Base-by-base conservation (phyloP, 2,888 invertebrate species). In the Lacanobia oleracea region DNA sequence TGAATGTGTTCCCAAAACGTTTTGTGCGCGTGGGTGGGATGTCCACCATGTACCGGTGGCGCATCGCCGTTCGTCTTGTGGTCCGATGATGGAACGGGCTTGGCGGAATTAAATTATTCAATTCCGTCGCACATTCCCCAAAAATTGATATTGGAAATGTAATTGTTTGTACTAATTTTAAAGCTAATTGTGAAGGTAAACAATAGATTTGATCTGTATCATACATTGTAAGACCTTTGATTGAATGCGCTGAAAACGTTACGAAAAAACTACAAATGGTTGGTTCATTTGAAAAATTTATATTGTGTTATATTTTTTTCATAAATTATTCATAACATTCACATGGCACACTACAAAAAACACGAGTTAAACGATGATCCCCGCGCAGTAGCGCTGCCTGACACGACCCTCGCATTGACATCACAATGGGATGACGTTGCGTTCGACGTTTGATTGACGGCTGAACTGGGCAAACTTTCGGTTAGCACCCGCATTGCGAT, bases 401-500 rank as follows among this genome's bases (percentile, higher is more conserved):
- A 67, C 72, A 51, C 65, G 72, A 65, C 62, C 71, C 63, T 70
- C 43, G 50, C 70, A 83, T 81, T 86, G 86, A 87, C 86, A 86
- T 82, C 62, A 84, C 88, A 87, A 88, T 87, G 67, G 84, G 67
- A 79, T 86, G 82, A 86, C 81, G 88, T 85, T 84, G 81, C 77
- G 79, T 77, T 81, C 81, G 88, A 87, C 88, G 69, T 87, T 83
- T 92, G 91, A 92, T 89, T 90, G 92, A 91, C 90, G 86, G 84
- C 63, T 68, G 82, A 86, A 87, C 84, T 81, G 81, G 84, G 86
- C 86, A 89, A 91, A 89, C 87, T 89, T 90, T 89, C 68, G 86
- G 87, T 81, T 84, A 86, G 83, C 86, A 83, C 91, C 90, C 90
- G 92, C 89, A 92, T 91, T 87, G 88, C 88, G 90, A 91, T 90